A percentile compares a stretch with the other conserved stretches of the same genome.
These are phyloP conservation scores for Rhynchomys soricoides DNA, from an alignment of 2,113 vertebrate species.

Conservation along the genomic window DNA sequence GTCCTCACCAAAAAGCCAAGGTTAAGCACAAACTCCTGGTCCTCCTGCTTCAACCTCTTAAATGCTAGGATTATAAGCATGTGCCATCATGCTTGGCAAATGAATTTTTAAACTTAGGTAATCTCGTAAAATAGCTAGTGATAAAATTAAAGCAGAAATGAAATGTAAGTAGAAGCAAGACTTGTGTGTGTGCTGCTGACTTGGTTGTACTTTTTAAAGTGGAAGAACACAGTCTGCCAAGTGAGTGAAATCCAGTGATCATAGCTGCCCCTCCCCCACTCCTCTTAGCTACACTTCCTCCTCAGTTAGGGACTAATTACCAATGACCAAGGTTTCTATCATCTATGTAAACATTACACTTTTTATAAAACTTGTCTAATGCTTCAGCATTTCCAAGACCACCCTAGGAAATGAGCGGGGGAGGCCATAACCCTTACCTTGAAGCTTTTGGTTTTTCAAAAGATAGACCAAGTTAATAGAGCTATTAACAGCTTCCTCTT, in stretches of 20 bases:
- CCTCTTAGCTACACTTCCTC: background rate
- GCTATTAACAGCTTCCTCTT: background rate
- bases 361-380: background rate
- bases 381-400: background rate
- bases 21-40: background rate
- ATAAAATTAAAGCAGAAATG: constrained; percentile 26
- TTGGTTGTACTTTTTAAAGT: background rate
- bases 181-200: background rate
- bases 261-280: background rate
- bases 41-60: background rate
- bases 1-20: background rate
- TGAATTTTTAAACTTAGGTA: background rate
- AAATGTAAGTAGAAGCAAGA: constrained; percentile 38
- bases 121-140: constrained; percentile 6
- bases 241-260: background rate
- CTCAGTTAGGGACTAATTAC: background rate
- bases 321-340: background rate
- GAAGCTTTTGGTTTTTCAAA: background rate
- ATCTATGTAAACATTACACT: background rate
- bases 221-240: constrained; percentile 3
- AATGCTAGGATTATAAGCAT: background rate
- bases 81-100: background rate
- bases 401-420: background rate
- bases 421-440: background rate
- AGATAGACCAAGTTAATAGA: background rate